Evolutionary conservation across 2,113 vertebrate genomes (phyloP), one percentile per base, ranked within the genome.

Genomic region (Zapornia atra): DNA sequence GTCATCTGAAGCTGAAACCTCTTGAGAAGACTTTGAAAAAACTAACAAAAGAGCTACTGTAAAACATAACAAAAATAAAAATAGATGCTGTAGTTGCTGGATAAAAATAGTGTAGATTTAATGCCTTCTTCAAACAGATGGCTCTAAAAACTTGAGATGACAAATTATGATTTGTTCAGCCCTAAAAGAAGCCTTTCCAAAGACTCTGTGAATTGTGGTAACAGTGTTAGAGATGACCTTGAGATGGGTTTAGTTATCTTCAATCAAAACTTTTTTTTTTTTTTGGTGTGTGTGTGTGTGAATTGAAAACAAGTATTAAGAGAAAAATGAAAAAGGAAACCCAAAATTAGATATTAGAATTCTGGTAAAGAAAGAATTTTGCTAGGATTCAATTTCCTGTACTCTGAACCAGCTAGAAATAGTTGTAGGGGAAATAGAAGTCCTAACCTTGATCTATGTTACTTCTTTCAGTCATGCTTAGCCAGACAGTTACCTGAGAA

Each of bases 101-200:
- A 51, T 95, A 93, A 95, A 97, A 93, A 97, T 95, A 95, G 76
- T 75, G 34, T 80, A 50, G 63, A 72, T 83, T 92, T 96, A 96
- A 88, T 90, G 82, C 64, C 53, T 88, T 95, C 82, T 93, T 92
- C 90, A 95, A 88, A 94, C 90, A 95, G 93, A 94, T 96, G 90
- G 75, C 64, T 95, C n/a, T 90, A 73, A 82, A 90, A 95, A 54
- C 56, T 94, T 86, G 59, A 92, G 68, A 94, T 81, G 68, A 80
- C 28, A 92, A 94, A 88, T 94, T 96, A 82, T 40, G 57, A 59
- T 85, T 94, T 88, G 66, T 86, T 90, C 85, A 95, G 71, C 59
- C 70, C 68, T 4, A 33, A 94, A 93, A 77, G 31, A 76, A 91
- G 10, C 29, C 21, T 85, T 94, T 88, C 70, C 28, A 92, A 87